Base-by-base conservation (phyloP, 2,888 invertebrate genomes). In the Cerastis rubricosa region DNA sequence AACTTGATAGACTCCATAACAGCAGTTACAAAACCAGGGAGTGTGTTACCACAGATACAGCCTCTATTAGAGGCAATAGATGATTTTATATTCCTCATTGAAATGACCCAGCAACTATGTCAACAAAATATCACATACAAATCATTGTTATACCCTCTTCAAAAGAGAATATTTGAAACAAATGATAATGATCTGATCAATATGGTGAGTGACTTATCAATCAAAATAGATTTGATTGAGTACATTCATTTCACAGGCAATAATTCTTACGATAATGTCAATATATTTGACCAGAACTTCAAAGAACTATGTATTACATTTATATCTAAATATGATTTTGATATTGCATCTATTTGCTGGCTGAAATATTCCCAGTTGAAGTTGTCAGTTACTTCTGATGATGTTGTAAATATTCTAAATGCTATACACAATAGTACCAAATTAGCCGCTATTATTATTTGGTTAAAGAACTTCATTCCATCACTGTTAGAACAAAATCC, bases 331-430 rank as follows among this genome's bases (percentile, higher is more conserved):
- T 90, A 92, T 72, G 96, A 96, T 91, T 93, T 96, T 84, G 96
- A 96, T 90, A 91, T 96, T 83, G 96, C 96, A 80, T 95, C 95
- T 64, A 95, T 96, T 87, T 95, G 96, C 88, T 96, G 96, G 96
- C 87, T 96, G 68, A 96, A 96, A 88, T 96, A 94, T 90, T 93
- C 93, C 74, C 94, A 94, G 88, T 87, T 94, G 40, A 94, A 94
- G 78, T 77, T 92, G 43, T 64, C 80, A 40, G 84, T 95, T 45
- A 87, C 76, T 75, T 72, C 91, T 73, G 90, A 93, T 81, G 94
- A 96, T 85, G 89, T 96, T 8, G 84, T 91, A 40, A 91, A 92
- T 67, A 94, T 96, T 86, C 87, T 97, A 74, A 92, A 93, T 90
- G 91, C 96, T 68, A 93, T 95, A 82, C 95, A 95, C 49, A 88